Conservation (phyloP, 2,888 invertebrate genomes). For the Horisme vitalbata region DNA sequence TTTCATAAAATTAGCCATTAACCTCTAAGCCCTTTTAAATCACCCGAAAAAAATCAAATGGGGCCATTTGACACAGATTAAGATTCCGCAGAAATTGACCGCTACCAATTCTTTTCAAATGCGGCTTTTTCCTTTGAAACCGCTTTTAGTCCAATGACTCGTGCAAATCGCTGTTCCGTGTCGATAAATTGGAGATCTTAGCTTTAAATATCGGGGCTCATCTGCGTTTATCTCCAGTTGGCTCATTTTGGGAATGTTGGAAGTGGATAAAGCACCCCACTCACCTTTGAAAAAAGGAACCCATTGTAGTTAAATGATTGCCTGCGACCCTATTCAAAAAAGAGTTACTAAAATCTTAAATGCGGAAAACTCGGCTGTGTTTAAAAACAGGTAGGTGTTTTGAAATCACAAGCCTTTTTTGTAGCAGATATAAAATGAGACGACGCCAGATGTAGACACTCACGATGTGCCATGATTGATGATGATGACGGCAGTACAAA, state of each 20-base stretch:
- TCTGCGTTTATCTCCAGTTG: constrained; percentile 26
- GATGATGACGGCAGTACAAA: constrained; percentile 55
- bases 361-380: no score
- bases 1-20: constrained; percentile 6
- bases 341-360: no score
- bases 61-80: constrained; percentile 25
- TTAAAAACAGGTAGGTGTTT: constrained; percentile 17
- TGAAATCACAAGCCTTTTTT: no score
- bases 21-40: constrained; percentile 12
- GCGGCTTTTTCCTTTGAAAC: constrained; percentile 18
- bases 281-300: constrained; percentile 1
- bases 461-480: constrained; percentile 64
- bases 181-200: constrained; percentile 34
- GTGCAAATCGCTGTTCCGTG: constrained; percentile 32
- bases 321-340: not conserved
- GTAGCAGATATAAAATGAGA: constrained; percentile 54
- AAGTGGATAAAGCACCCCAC: constrained; percentile 3
- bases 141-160: constrained; percentile 34
- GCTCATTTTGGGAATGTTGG: constrained; percentile 20
- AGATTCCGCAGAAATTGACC: constrained; percentile 27
- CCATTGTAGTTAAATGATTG: not conserved
- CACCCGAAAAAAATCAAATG: constrained; percentile 13
- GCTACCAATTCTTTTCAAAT: constrained; percentile 27
- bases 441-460: constrained; percentile 47
- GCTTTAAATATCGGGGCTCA: constrained; percentile 30